A percentile compares a stretch with the other conserved stretches of the same genome.
These are phyloP conservation scores for Agraylea sexmaculata DNA, from an alignment of 1,140 invertebrate genomes.

Conservation along the genomic window DNA sequence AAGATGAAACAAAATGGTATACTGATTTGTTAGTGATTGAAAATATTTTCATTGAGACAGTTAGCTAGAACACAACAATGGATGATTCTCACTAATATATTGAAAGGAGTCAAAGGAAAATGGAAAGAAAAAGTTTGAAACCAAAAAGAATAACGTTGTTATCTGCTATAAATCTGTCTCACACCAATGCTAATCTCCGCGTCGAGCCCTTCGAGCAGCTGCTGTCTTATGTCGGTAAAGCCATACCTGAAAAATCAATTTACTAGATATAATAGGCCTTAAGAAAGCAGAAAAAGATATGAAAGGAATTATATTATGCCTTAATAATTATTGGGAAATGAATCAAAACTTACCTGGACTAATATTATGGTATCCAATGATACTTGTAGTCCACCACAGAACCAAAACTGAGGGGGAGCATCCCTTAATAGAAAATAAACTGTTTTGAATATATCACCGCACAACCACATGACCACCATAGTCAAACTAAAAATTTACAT, in stretches of 20 bases:
- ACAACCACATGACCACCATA: constrained; percentile 97
- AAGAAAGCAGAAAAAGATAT: too few relatives aligned
- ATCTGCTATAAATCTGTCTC: constrained; percentile 39
- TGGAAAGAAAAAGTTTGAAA: constrained; percentile 8
- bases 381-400: constrained; percentile 90
- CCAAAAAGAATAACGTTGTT: constrained; percentile 17
- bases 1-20: too few relatives aligned
- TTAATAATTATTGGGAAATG: constrained; percentile 21
- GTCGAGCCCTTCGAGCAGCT: constrained; percentile 42
- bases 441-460: constrained; percentile 94
- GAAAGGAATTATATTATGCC: neutral
- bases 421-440: constrained; percentile 84
- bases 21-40: too few relatives aligned
- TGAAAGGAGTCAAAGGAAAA: constrained; percentile 6
- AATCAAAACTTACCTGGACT: constrained; percentile 50
- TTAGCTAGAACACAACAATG: constrained; percentile 20
- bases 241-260: constrained; percentile 43
- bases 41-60: constrained; percentile 21
- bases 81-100: constrained; percentile 8
- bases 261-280: neutral
- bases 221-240: constrained; percentile 49
- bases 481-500: constrained; percentile 47
- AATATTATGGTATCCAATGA: constrained; percentile 74
- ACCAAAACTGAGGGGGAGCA: constrained; percentile 88
- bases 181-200: constrained; percentile 54